Evolutionary conservation across 2,113 vertebrate genomes (phyloP).

Genomic region (Cryptotis parvus): DNA sequence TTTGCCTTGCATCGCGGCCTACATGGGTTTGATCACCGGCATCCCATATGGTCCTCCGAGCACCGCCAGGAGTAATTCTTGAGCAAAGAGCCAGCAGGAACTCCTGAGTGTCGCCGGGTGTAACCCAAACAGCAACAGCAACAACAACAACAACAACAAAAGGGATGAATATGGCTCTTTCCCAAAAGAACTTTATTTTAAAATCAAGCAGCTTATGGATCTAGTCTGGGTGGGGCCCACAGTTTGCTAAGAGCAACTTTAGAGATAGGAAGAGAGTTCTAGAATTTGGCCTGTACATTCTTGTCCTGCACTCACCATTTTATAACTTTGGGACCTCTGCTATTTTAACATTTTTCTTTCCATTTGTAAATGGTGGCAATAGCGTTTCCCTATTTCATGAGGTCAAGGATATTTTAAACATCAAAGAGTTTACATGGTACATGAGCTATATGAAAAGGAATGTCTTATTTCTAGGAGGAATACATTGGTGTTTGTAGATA

Average conservation of each 20-base stretch:
- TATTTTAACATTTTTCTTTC: not conserved
- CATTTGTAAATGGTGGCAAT: not conserved
- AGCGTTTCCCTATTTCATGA: not conserved
- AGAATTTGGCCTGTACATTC: not conserved
- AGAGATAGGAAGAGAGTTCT: not conserved
- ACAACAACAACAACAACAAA: too few species aligned
- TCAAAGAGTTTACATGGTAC: constrained; percentile 34
- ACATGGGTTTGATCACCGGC: too few species aligned
- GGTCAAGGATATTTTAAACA: constrained; percentile 30
- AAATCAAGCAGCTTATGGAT: not conserved
- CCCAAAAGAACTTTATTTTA: not conserved
- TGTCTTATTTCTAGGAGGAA: constrained; percentile 22
- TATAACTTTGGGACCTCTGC: not conserved
- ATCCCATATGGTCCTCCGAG: too few species aligned
- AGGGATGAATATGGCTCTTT: not conserved
- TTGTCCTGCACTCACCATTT: not conserved
- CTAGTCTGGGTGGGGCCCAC: not conserved
- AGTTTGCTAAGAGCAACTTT: not conserved
- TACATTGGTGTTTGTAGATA: constrained; percentile 33
- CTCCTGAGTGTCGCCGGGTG: too few species aligned
- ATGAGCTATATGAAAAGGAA: not conserved
- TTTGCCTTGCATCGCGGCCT: too few species aligned
- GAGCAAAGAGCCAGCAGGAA: too few species aligned
- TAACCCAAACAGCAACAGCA: too few species aligned
- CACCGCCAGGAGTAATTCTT: too few species aligned